Conservation (phyloP, 2,888 invertebrate species). For the Operophtera brumata region DNA sequence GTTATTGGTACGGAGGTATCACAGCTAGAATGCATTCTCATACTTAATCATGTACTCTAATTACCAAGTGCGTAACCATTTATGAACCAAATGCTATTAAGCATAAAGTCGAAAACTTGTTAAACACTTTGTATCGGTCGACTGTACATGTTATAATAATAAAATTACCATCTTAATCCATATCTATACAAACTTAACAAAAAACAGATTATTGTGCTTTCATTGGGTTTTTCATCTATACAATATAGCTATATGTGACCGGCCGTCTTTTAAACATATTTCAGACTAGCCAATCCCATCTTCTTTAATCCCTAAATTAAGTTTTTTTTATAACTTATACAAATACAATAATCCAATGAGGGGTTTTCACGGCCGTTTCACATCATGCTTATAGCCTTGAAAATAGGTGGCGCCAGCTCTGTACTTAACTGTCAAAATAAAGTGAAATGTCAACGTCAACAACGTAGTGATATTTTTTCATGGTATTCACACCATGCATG, state of each 20-base stretch:
- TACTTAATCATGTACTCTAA: slow-evolving; percentile 22
- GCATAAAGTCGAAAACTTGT: slow-evolving; percentile 6
- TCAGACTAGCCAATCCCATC: slow-evolving; percentile 45
- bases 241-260: slow-evolving; percentile 31
- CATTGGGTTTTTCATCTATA: slow-evolving; percentile 16
- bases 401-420: too few species aligned
- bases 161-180: slow-evolving; percentile 23
- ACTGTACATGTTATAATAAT: slow-evolving; percentile 21
- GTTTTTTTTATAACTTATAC: slow-evolving; percentile 17
- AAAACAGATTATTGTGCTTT: slow-evolving; percentile 27
- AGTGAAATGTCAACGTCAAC: too few species aligned
- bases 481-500: too few species aligned
- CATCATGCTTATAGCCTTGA: too few species aligned
- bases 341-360: too few species aligned
- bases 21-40: slow-evolving; percentile 46
- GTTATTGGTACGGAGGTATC: slow-evolving; percentile 54
- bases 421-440: too few species aligned
- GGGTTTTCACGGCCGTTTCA: too few species aligned
- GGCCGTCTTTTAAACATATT: slow-evolving; percentile 64
- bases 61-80: slow-evolving; percentile 9
- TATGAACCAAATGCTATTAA: slow-evolving; percentile 3
- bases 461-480: too few species aligned
- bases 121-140: slow-evolving; percentile 5
- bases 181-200: slow-evolving; percentile 23
- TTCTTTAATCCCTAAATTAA: slow-evolving; percentile 21